A percentile compares a stretch with the other conserved stretches of the same genome.
Conservation (phyloP, 2,888 invertebrate genomes). For the Drosophila yooni region DNA sequence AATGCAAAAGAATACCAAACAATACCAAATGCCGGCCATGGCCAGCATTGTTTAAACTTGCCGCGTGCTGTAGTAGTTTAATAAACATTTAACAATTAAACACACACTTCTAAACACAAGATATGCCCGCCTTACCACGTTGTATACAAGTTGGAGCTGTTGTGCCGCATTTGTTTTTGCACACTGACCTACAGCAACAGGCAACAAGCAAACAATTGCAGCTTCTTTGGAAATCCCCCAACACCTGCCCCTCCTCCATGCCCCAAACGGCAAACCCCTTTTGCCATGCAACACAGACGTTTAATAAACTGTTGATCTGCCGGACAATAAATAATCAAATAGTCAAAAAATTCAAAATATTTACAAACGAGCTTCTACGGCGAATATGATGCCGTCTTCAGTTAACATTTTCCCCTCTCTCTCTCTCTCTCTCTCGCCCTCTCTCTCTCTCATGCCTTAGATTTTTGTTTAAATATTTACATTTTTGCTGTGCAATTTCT, state of each 20-base stretch:
- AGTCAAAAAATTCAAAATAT: constrained; percentile 71
- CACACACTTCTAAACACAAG: constrained; percentile 79
- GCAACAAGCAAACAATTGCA: constrained; percentile 74
- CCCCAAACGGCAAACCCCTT: neutral
- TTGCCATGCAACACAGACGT: constrained; percentile 4
- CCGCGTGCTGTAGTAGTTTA: constrained; percentile 66
- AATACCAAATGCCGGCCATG: constrained; percentile 60
- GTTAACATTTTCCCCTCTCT: constrained; percentile 41
- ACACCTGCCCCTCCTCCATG: constrained; percentile 14
- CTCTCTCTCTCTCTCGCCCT: neutral
- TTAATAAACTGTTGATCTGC: constrained; percentile 57
- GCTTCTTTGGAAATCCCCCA: constrained; percentile 35
- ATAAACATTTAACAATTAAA: constrained; percentile 82
- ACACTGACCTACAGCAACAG: constrained; percentile 84
- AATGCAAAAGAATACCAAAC: constrained; percentile 61
- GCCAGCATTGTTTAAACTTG: constrained; percentile 78
- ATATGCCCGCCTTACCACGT: constrained; percentile 29
- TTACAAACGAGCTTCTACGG: constrained; percentile 62
- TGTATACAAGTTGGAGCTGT: constrained; percentile 56
- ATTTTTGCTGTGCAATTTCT: constrained; percentile 49
- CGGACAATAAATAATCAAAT: constrained; percentile 79
- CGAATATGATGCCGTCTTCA: constrained; percentile 60
- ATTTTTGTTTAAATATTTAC: constrained; percentile 74
- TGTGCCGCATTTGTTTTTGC: constrained; percentile 73
- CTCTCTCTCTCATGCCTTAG: neutral